Evolutionary conservation across 2,888 invertebrate genomes (phyloP).

Genomic region (Prenolepis imparis): DNA sequence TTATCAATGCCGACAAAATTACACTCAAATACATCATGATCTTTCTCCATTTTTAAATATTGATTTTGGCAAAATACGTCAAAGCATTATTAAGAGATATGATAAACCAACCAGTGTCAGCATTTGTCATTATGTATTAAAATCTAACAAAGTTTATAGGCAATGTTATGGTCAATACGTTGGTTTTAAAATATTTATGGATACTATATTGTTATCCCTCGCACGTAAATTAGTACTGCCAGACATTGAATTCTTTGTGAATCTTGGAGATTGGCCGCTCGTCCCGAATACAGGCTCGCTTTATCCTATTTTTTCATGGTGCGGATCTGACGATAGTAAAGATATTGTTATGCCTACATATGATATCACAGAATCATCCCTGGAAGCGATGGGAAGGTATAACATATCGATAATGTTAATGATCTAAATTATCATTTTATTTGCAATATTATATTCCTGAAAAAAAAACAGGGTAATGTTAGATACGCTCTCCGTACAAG

Average conservation of each 20-base stretch:
- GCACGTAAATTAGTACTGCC: conserved; percentile 93
- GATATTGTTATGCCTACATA: conserved; percentile 98
- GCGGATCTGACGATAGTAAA: conserved; percentile 93
- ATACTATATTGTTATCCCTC: conserved; percentile 94
- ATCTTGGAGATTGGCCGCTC: conserved; percentile 98
- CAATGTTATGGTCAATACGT: conserved; percentile 97
- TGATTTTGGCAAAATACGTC: conserved; percentile 90
- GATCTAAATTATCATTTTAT: conserved; percentile 20
- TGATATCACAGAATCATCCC: conserved; percentile 96
- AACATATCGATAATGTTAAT: conserved; percentile 33
- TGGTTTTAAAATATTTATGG: conserved; percentile 98
- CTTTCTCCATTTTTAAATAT: conserved; percentile 90
- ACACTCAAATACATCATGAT: conserved; percentile 91
- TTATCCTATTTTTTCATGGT: conserved; percentile 97
- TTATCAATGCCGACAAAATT: conserved; percentile 89
- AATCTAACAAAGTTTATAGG: conserved; percentile 93
- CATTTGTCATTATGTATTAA: conserved; percentile 95
- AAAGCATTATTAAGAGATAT: conserved; percentile 90
- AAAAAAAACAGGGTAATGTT: conserved; percentile 90
- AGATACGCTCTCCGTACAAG: conserved; percentile 96
- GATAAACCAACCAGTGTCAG: conserved; percentile 94
- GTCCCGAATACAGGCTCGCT: conserved; percentile 88
- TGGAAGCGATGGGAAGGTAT: conserved; percentile 97
- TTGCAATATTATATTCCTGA: conserved; percentile 53
- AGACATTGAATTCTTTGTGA: conserved; percentile 95